Evolutionary conservation across 2,888 invertebrate species (phyloP).

Genomic region (Pseudeuparius sepicola): DNA sequence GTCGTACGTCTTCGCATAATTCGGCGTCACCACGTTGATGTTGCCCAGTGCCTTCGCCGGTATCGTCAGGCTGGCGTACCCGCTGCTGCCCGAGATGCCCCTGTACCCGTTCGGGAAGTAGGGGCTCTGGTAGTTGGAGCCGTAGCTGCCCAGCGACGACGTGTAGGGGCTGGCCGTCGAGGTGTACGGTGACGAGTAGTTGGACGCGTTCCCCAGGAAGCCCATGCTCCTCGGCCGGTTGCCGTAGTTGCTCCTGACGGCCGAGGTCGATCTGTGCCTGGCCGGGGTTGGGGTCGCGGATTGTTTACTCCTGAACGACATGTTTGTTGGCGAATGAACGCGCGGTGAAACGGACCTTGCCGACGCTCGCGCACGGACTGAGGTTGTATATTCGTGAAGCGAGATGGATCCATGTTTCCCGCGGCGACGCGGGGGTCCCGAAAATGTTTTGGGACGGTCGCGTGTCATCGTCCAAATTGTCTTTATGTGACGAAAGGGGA

Average conservation of each 20-base stretch:
- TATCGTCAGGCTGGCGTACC: constrained; percentile 58
- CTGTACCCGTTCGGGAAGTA: constrained; percentile 41
- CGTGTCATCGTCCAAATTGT: no score
- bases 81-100: constrained; percentile 43
- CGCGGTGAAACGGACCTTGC: no score
- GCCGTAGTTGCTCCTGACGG: constrained; percentile 29
- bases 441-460: no score
- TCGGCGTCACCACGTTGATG: constrained; percentile 48
- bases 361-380: no score
- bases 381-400: no score
- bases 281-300: constrained; percentile 31
- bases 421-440: no score
- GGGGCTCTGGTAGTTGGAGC: constrained; percentile 36
- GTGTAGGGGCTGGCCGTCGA: constrained; percentile 32
- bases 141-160: constrained; percentile 24
- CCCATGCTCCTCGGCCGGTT: constrained; percentile 33
- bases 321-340: no score
- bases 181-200: constrained; percentile 33
- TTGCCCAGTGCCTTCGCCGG: constrained; percentile 50
- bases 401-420: no score
- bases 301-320: constrained; percentile 33
- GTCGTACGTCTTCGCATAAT: constrained; percentile 36
- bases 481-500: no score
- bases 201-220: constrained; percentile 28
- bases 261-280: constrained; percentile 35